Conservation (phyloP, 2,888 invertebrate genomes). For the Orthonevra nobilis region DNA sequence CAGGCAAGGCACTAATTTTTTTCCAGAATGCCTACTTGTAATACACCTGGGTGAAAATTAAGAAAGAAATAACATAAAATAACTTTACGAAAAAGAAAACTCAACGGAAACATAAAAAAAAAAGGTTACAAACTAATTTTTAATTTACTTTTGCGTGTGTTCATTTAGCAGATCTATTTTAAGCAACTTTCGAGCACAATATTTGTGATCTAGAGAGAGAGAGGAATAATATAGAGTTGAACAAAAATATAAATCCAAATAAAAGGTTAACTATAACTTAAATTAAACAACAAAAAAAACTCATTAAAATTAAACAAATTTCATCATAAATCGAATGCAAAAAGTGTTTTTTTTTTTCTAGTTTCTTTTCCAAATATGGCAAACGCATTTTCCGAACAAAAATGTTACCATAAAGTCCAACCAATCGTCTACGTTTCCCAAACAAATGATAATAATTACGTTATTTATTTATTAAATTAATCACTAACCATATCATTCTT, state of each 20-base stretch:
- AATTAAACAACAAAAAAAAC: constrained; percentile 15
- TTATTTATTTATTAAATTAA: constrained; percentile 1
- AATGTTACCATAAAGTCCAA: too few relatives aligned
- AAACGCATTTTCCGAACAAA: constrained; percentile 9
- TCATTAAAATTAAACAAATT: constrained; percentile 35
- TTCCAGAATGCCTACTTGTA: too few relatives aligned
- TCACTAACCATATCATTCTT: neutral
- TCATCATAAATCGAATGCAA: constrained; percentile 41
- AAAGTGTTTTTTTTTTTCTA: constrained; percentile 21
- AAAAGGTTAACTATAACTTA: constrained; percentile 19
- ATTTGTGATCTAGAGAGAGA: constrained; percentile 40
- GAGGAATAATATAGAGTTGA: constrained; percentile 7
- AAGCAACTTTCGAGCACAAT: constrained; percentile 71
- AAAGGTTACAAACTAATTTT: constrained; percentile 1
- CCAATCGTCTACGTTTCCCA: constrained; percentile 10
- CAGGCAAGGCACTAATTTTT: too few relatives aligned
- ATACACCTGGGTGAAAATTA: too few relatives aligned
- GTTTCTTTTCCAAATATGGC: constrained; percentile 45
- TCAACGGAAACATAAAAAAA: constrained; percentile 5
- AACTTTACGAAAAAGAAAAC: too few relatives aligned
- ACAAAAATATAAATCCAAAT: constrained; percentile 24
- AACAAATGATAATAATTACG: too few relatives aligned
- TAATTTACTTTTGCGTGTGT: constrained; percentile 8
- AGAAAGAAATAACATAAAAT: neutral
- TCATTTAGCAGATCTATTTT: constrained; percentile 58